phyloP scores from a whole-genome alignment of 53 echinoderm and acorn worm species.

The Arbacia lixula region DNA sequence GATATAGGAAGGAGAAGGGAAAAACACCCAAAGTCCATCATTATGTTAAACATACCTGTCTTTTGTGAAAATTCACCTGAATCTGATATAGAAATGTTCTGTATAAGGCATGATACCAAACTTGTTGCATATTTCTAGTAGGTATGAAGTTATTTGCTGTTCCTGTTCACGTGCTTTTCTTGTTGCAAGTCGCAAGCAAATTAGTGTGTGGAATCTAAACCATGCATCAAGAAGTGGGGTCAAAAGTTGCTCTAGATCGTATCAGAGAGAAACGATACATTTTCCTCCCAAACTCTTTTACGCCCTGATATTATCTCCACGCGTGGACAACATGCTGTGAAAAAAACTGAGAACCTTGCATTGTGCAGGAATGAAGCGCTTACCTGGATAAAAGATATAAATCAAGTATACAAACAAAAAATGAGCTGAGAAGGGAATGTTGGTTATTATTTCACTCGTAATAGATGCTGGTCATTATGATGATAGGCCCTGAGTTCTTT shows the following conservation, averaged over 20 bases:
- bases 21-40: too few species aligned
- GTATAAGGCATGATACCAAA: too few species aligned
- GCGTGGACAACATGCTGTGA: too few species aligned
- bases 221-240: neutral
- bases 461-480: neutral
- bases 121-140: too few species aligned
- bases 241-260: conserved; percentile 17
- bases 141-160: too few species aligned
- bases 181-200: too few species aligned
- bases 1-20: too few species aligned
- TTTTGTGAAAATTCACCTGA: too few species aligned
- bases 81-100: too few species aligned
- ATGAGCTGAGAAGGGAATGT: neutral
- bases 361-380: too few species aligned
- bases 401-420: conserved; percentile 7
- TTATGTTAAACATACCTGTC: too few species aligned
- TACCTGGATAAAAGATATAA: neutral
- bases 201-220: conserved; percentile 8
- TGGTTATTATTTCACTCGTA: neutral
- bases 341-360: neutral
- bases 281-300: neutral
- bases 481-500: conserved; percentile 2
- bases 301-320: neutral
- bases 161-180: too few species aligned
- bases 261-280: neutral